Conservation (phyloP, 2,113 vertebrate species). For the Bambusicola thoracicus region DNA sequence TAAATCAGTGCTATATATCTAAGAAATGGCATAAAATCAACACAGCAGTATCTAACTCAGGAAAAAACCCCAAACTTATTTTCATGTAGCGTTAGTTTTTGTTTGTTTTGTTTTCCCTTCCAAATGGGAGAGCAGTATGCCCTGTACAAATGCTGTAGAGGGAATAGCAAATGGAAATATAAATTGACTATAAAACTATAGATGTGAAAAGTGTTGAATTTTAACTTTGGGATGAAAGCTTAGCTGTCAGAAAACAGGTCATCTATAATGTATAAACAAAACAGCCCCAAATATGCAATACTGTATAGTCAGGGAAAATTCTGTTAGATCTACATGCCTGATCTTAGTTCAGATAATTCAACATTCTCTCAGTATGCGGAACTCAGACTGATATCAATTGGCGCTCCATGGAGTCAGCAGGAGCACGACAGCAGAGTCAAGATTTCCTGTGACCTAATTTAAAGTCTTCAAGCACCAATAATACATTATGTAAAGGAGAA, state of each 20-base stretch:
- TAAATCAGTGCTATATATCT: background rate
- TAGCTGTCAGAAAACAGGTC: conserved; percentile 7
- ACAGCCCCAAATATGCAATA: background rate
- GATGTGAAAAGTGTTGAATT: background rate
- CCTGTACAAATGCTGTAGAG: background rate
- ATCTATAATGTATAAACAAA: conserved; percentile 51
- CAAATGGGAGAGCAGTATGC: background rate
- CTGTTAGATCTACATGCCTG: conserved; percentile 20
- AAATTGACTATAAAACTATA: background rate
- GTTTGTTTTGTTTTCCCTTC: background rate
- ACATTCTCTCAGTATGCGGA: background rate
- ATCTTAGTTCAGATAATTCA: background rate
- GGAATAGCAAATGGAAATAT: conserved; percentile 2
- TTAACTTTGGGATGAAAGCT: conserved; percentile 23
- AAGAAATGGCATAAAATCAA: background rate
- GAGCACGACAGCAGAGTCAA: background rate
- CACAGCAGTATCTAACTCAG: background rate
- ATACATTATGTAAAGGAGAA: background rate
- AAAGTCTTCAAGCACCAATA: background rate
- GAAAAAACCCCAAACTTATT: background rate
- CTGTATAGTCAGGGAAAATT: background rate
- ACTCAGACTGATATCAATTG: conserved; percentile 8
- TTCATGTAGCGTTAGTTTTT: background rate
- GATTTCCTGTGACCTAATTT: background rate
- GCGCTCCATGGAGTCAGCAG: background rate